Base-by-base conservation (phyloP, 2,888 invertebrate species). In the Azorinus chamasolen region DNA sequence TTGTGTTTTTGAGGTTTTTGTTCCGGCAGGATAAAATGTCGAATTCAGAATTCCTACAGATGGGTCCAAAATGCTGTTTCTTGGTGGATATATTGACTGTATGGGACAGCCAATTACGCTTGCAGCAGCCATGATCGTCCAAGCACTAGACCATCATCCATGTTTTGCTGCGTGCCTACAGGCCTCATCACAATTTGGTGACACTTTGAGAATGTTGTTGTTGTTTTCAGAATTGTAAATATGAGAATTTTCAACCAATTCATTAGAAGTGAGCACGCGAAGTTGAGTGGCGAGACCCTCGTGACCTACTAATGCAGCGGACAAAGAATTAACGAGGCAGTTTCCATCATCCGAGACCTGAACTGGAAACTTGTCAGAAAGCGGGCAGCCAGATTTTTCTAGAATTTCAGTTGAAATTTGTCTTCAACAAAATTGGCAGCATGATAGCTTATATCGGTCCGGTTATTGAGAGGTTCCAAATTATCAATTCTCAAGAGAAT, bases 101-200 rank as follows among this genome's bases (percentile, higher is more conserved):
- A 48, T 48, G 6, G 48, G 48, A n/a, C 48, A 48, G 18, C 48
- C 48, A 6, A 48, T n/a, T n/a, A 48, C 18, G 6, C n/a, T 48
- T n/a, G 48, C 48, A n/a, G 48, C 48, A 48, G 48, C 48, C 18
- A 48, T 48, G 18, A 48, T 48, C n/a, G 48, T 48, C 48, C 48
- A 48, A 48, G 41, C 41, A 41, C 41, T 41, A 12, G 41, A 41
- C 41, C 41, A 41, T 14, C 14, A 8, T 14, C 41, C 41, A 8
- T 12, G 41, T 41, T 41, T n/a, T n/a, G n/a, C n/a, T n/a, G n/a
- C n/a, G n/a, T n/a, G n/a, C 48, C 12, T 48, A 48, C 48, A 48
- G 8, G 48, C 10, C 18, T 8, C 18, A 14, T 48, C 6, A 16
- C 25, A 51, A 51, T 51, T 51, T 51, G 51, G 51, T n/a, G 51